Percentiles rank a stretch among this genome's conserved stretches.
Conservation (phyloP, 2,113 vertebrate genomes). For the Nematolebias whitei region DNA sequence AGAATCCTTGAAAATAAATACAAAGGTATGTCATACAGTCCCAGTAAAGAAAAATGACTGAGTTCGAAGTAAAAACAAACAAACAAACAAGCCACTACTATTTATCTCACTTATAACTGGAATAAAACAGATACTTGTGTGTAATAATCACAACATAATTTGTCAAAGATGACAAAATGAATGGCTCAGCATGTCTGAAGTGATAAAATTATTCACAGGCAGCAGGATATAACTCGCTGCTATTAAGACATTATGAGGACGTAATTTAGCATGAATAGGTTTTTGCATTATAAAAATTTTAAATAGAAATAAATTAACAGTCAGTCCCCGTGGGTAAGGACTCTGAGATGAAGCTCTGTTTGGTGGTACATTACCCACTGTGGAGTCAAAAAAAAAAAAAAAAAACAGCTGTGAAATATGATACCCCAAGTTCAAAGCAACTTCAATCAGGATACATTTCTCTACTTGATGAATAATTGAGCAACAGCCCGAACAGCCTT, state of each 20-base stretch:
- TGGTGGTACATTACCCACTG: slow-evolving; percentile 51
- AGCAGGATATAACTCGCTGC: slow-evolving; percentile 34
- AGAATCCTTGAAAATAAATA: no score
- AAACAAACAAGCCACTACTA: slow-evolving; percentile 7
- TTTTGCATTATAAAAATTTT: slow-evolving; percentile 76
- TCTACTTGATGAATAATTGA: slow-evolving; percentile 84
- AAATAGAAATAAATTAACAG: slow-evolving; percentile 73
- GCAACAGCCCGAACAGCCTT: slow-evolving; percentile 75
- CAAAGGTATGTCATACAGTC: no score
- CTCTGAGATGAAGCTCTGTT: slow-evolving; percentile 42
- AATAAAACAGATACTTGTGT: slow-evolving; percentile 22
- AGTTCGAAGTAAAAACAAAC: not conserved
- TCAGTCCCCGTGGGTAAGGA: slow-evolving; percentile 34
- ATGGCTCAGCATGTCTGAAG: slow-evolving; percentile 42
- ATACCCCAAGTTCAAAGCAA: slow-evolving; percentile 82
- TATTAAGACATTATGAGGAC: slow-evolving; percentile 69
- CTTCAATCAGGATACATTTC: slow-evolving; percentile 84
- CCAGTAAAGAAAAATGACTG: slow-evolving; percentile 21
- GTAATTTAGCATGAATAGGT: slow-evolving; percentile 72
- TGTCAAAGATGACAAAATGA: slow-evolving; percentile 39
- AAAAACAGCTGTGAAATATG: slow-evolving; percentile 75
- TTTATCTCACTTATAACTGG: slow-evolving; percentile 4
- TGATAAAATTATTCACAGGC: slow-evolving; percentile 34
- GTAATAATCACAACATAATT: slow-evolving; percentile 35
- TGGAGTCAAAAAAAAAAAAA: slow-evolving; percentile 22